These are phyloP conservation scores for Macrophya alboannulata DNA, from an alignment of 2,888 invertebrate species.

Conservation along the genomic window DNA sequence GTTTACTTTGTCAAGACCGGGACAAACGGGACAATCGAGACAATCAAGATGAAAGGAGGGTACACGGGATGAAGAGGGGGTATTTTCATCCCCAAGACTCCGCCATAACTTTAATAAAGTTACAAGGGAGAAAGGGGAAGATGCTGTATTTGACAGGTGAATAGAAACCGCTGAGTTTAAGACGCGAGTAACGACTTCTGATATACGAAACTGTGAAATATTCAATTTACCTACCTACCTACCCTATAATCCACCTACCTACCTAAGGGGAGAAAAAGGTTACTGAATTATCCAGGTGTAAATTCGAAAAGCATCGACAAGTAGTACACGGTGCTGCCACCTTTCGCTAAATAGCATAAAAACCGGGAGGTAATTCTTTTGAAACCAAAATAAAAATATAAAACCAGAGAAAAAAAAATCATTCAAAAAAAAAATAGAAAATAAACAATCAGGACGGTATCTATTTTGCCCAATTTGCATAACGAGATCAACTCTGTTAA, in stretches of 20 bases:
- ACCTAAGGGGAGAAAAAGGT: constrained; percentile 6
- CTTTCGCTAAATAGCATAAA: background rate
- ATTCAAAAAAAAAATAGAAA: background rate
- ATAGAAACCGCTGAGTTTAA: constrained; percentile 26
- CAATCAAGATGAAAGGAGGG: constrained; percentile 51
- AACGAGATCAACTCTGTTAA: constrained; percentile 26
- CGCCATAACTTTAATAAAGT: constrained; percentile 49
- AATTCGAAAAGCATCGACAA: background rate
- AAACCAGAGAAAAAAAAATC: background rate
- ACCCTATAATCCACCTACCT: background rate
- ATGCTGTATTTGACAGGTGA: constrained; percentile 47
- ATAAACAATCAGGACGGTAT: background rate
- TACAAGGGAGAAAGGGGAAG: background rate
- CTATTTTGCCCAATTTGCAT: constrained; percentile 29
- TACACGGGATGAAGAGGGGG: constrained; percentile 2
- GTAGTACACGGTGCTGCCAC: constrained; percentile 40
- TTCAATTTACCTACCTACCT: background rate
- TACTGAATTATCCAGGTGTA: constrained; percentile 13
- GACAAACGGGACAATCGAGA: constrained; percentile 47
- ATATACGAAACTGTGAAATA: constrained; percentile 22
- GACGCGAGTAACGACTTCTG: background rate
- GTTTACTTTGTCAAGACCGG: constrained; percentile 29
- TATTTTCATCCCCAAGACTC: background rate
- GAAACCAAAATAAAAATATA: background rate
- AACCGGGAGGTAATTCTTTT: background rate